Percentiles rank a stretch among this genome's conserved stretches.
Evolutionary conservation across 2,113 vertebrate species (phyloP).

Genomic region (Callocephalon fimbriatum): DNA sequence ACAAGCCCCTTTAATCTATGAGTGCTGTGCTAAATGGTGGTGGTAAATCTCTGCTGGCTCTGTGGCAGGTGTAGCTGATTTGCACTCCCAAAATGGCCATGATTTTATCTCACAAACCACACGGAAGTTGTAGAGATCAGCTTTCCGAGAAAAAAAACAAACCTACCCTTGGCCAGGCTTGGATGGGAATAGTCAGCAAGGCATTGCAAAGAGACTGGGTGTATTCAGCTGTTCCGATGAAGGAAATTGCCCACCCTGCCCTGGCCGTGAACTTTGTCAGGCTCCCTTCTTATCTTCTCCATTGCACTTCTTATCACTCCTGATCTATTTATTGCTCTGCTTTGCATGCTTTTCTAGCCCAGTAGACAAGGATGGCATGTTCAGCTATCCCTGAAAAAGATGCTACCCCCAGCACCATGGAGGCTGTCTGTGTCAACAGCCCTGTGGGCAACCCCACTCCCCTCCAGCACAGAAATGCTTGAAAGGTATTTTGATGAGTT

Average conservation of each 20-base stretch:
- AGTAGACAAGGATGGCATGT: background rate
- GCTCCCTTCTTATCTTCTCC: background rate
- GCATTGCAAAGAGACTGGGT: background rate
- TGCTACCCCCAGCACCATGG: background rate
- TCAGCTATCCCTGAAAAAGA: background rate
- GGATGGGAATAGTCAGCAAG: background rate
- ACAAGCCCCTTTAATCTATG: slow-evolving; percentile 57
- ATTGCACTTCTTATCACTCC: background rate
- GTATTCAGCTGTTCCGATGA: fast-evolving
- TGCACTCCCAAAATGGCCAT: background rate
- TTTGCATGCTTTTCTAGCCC: background rate
- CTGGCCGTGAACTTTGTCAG: background rate
- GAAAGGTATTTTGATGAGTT: background rate
- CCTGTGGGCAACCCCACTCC: background rate
- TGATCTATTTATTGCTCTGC: slow-evolving; percentile 6
- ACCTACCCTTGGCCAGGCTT: background rate
- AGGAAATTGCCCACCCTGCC: background rate
- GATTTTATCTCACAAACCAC: background rate
- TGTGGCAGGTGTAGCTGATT: background rate
- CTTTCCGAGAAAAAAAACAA: background rate
- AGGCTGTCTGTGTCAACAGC: background rate
- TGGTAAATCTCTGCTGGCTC: slow-evolving; percentile 13
- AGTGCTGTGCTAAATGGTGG: slow-evolving; percentile 21
- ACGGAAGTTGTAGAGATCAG: background rate
- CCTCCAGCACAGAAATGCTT: background rate